Base-by-base conservation (phyloP, 2,797 vertebrate genomes). In the Lithobates sylvaticus region DNA sequence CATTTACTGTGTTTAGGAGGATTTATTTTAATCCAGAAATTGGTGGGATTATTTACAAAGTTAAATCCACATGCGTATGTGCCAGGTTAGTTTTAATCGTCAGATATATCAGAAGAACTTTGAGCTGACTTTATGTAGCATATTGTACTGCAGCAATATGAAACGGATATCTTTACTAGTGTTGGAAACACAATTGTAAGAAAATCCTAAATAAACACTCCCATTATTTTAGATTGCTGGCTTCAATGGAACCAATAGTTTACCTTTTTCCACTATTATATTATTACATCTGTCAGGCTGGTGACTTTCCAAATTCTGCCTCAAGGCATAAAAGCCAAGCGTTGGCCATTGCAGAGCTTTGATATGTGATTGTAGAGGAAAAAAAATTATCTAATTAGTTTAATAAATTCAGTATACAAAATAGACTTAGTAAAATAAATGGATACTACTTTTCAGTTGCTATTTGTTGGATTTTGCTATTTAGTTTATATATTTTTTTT, bases 11-110 rank as follows among this genome's bases (percentile, higher is more conserved):
- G 39, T 83, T 83, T 74, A 47, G 54, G 27, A 50, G 36, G 81
- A 74, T 83, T 83, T 83, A 42, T 67, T 74, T 83, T 75, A 83
- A 83, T 65, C 81, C 71, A 83, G 58, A 83, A 83, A 83, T 47
- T 83, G 81, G 81, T 75, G 81, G 81, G 71, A 74, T 75, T 83
- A 83, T 75, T 65, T 42, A 68, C 50, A 21, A 26, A 75, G 81
- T 75, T 65, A 39, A 83, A 74, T 75, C 71, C 81, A 83, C 71
- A 73, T 75, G 72, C 61, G 71, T 18, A 32, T 65, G 69, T 81
- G 69, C 34, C 50, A 61, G 47, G 70, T 12, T 42, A 74, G 68
- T 61, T 73, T 64, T 42, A 15, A 32, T 32, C 4, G 71, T n/a
- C 71, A 73, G 58, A 64, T 70, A 64, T 10, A 81, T 58, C 68